These are phyloP conservation scores for Drosophila birchii DNA, from an alignment of 2,888 invertebrate genomes.

Conservation along the genomic window DNA sequence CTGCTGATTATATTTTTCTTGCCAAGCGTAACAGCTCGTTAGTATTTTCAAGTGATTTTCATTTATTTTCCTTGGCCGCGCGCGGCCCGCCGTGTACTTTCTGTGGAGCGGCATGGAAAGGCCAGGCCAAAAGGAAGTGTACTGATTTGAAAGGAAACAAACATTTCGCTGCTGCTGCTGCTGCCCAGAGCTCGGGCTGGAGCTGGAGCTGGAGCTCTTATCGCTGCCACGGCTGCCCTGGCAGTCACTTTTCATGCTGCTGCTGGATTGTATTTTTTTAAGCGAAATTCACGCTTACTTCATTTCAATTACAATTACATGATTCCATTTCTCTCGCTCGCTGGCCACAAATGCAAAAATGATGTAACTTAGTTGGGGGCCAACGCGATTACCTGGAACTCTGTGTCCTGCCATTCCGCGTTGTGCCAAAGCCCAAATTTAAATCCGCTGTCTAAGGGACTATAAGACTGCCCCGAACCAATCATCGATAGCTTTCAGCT, in stretches of 20 bases:
- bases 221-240: constrained; percentile 40
- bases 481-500: constrained; percentile 38
- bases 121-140: constrained; percentile 71
- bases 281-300: constrained; percentile 79
- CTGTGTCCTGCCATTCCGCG: background rate
- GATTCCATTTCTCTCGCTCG: constrained; percentile 61
- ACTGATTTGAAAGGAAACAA: constrained; percentile 81
- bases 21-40: constrained; percentile 81
- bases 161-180: constrained; percentile 58
- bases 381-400: constrained; percentile 25
- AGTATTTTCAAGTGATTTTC: constrained; percentile 81
- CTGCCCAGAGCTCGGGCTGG: constrained; percentile 34
- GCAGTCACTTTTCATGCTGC: constrained; percentile 39
- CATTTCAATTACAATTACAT: constrained; percentile 73
- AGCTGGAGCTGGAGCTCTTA: constrained; percentile 23
- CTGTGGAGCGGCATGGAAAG: constrained; percentile 21
- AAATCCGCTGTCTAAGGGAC: constrained; percentile 14
- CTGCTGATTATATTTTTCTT: constrained; percentile 81
- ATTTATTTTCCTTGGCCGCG: constrained; percentile 70
- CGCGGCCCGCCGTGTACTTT: constrained; percentile 7
- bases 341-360: constrained; percentile 47
- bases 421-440: constrained; percentile 1
- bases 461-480: constrained; percentile 12
- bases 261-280: constrained; percentile 58
- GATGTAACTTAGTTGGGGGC: constrained; percentile 65